Percentiles rank a stretch among this genome's conserved stretches.
Conservation (phyloP, 1,140 invertebrate species). For the Leptopilina clavipes region DNA sequence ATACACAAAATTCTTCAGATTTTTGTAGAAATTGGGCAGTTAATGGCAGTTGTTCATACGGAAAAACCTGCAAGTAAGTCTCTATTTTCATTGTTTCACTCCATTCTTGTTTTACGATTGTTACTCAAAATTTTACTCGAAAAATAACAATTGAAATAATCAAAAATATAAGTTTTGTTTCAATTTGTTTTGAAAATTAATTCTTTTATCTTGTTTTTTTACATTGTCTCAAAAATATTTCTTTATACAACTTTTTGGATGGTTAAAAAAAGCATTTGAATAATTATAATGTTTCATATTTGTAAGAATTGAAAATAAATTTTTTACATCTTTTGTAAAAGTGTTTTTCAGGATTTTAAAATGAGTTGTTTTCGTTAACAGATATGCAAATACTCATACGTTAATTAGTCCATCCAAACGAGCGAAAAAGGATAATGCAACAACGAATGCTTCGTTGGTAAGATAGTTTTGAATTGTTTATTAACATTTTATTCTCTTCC, state of each 20-base stretch:
- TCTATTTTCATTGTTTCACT: conserved; percentile 31
- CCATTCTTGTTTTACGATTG: neutral
- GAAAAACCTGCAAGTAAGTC: conserved; percentile 82
- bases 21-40: conserved; percentile 85
- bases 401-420: conserved; percentile 84
- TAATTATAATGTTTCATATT: too few species aligned
- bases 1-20: conserved; percentile 73
- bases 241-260: too few species aligned
- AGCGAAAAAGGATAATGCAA: conserved; percentile 80
- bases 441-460: conserved; percentile 67
- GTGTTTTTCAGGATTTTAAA: conserved; percentile 25
- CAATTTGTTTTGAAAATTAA: neutral
- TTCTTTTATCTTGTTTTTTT: neutral
- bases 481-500: neutral
- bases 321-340: neutral
- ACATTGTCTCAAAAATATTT: too few species aligned
- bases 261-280: too few species aligned
- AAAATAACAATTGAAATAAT: neutral
- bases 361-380: conserved; percentile 43
- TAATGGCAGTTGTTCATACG: conserved; percentile 84
- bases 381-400: conserved; percentile 82
- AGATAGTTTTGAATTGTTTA: conserved; percentile 48
- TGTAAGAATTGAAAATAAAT: conserved; percentile 13
- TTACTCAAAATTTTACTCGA: neutral
- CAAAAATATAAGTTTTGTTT: too few species aligned